Base-by-base conservation (phyloP, 2,797 vertebrate species). In the Trachops cirrhosus region DNA sequence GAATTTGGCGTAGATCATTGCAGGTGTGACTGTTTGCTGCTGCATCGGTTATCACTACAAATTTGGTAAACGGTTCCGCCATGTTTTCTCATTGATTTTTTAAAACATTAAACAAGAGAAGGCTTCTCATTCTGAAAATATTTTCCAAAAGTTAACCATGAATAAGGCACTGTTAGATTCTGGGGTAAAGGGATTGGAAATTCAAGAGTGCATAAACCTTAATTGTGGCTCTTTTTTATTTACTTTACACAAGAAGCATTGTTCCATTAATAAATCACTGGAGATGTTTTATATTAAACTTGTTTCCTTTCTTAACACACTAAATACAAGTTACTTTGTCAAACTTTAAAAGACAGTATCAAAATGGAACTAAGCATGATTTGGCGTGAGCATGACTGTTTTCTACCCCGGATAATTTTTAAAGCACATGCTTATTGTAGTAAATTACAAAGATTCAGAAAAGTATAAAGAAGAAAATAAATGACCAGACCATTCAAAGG, bases 381-480 rank as follows among this genome's bases (percentile, higher is more conserved):
- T 96, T 91, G 34, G 41, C 52, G 75, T 29, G 73, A 79, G 59
- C 6, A 39, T 39, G 24, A 54, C 67, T 91, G 92, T 71, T 37
- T 89, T 88, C 86, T 7, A 52, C 7, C 18, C 46, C 68, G 24
- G 18, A 71, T 91, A 22, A 75, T 89, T 26, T 5, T 4, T 77
- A 26, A 86, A 67, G 54, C 41, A 68, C 46, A 89, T 87, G 41
- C 48, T 95, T 97, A 90, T 84, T 96, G 95, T 92, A 94, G 86
- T 92, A 95, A 96, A 97, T 95, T 95, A 93, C 70, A 93, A 96
- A 97, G 95, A 84, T 85, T 96, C 75, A 92, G 86, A 95, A 93
- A 96, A 94, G 64, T 95, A 93, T 95, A 95, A 95, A 96, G 92
- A 96, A 97, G 82, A 96, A 96, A 97, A 95, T 93, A 96, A 97